A percentile compares a stretch with the other conserved stretches of the same genome.
phyloP scores from a whole-genome alignment of 1,140 invertebrate genomes.

The Hycleus phaleratus region DNA sequence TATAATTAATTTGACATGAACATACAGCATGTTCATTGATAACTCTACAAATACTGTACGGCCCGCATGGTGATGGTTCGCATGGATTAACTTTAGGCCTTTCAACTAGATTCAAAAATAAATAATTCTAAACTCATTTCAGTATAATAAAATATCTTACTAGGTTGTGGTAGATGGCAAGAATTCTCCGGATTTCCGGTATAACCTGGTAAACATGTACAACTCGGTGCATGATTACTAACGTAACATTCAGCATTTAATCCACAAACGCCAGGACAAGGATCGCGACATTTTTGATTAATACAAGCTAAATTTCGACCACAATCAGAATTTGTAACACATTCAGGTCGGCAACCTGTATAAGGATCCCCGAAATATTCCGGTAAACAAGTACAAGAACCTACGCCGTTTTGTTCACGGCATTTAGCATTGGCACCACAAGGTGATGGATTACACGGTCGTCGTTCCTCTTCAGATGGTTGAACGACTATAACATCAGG shows the following conservation, averaged over 20 bases:
- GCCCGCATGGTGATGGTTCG: conserved; percentile 59
- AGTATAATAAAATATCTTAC: conserved; percentile 42
- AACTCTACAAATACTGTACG: conserved; percentile 61
- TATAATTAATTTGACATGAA: conserved; percentile 58
- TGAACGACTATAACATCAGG: conserved; percentile 26
- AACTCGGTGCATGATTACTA: conserved; percentile 66
- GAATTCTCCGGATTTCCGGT: conserved; percentile 64
- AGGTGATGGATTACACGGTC: conserved; percentile 65
- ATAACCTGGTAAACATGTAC: conserved; percentile 59
- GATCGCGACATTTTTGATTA: conserved; percentile 62
- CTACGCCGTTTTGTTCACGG: conserved; percentile 68
- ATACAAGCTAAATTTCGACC: conserved; percentile 57
- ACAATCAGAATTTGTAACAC: conserved; percentile 64
- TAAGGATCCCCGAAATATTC: conserved; percentile 70
- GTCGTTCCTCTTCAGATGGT: conserved; percentile 30
- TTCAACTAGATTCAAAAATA: conserved; percentile 40
- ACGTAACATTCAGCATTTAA: conserved; percentile 64
- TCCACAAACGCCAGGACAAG: conserved; percentile 66
- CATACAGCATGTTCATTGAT: conserved; percentile 60
- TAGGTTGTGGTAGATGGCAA: conserved; percentile 48
- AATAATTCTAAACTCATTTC: conserved; percentile 8
- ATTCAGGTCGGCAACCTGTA: conserved; percentile 63
- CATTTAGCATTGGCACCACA: conserved; percentile 73
- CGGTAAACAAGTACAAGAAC: conserved; percentile 62
- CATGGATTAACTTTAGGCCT: conserved; percentile 52